phyloP scores from a whole-genome alignment of 2,113 vertebrate genomes.

The Nicator chloris region DNA sequence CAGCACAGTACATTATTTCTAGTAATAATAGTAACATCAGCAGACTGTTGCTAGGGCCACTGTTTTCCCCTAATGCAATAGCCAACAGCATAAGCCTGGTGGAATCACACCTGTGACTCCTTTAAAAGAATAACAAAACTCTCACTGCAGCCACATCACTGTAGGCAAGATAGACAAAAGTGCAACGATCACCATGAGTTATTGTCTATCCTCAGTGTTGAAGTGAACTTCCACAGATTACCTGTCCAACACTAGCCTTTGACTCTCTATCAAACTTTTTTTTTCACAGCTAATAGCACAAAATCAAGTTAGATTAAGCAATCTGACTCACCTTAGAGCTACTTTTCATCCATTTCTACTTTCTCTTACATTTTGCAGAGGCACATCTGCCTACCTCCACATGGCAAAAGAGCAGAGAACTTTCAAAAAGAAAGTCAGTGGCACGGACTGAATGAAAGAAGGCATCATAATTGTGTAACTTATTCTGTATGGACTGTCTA shows the following conservation, averaged over 20 bases:
- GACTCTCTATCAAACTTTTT: background rate
- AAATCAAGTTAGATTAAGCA: background rate
- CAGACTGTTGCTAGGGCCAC: background rate
- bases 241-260: background rate
- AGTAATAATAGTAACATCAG: background rate
- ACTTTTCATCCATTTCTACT: background rate
- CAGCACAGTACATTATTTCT: background rate
- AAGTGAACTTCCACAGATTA: background rate
- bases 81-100: background rate
- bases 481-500: background rate
- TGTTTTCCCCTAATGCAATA: background rate
- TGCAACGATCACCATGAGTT: background rate
- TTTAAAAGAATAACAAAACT: background rate
- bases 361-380: background rate
- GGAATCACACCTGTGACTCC: background rate
- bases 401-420: background rate
- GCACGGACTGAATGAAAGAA: background rate
- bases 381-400: background rate
- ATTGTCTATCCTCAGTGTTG: background rate
- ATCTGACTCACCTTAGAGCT: background rate
- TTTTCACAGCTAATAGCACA: background rate
- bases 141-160: rapidly evolving
- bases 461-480: background rate
- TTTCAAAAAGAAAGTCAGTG: background rate
- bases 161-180: background rate